Base-by-base conservation (phyloP, 2,113 vertebrate species). In the Neodon shergylaensis region DNA sequence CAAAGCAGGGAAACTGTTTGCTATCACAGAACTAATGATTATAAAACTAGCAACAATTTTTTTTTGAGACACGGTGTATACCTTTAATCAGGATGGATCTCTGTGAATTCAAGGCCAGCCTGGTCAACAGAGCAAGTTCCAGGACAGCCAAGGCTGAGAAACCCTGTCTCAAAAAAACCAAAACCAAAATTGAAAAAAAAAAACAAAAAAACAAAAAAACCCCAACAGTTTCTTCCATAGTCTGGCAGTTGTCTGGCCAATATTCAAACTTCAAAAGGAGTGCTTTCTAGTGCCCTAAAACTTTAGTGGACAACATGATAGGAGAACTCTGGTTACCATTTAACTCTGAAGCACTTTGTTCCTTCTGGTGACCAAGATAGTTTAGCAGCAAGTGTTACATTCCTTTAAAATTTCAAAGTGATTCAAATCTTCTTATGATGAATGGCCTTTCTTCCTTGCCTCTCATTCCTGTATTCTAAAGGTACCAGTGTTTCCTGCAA, bases 401-500 rank as follows among this genome's bases (percentile, higher is more conserved):
- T 94, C 76, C 0, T 16, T 79, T 88, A 97, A 92, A 95, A 92
- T 84, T n/a, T 74, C 87, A 88, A 78, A 44, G 94, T 86, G 10
- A 65, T 97, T 94, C 78, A 0, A 5, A 65, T 96, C 96, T 95
- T 92, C 97, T 76, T 70, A 94, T 84, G 94, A 24, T 88, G 73
- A 97, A 95, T 76, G 76, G 0, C 79, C 16, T 74, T 87, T 96
- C 85, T 0, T 97, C 87, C 94, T 96, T 96, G 47, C 58, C 12
- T 96, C 94, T 97, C 88, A 98, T 97, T 94, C 87, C 95, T 84
- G 83, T 54, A 88, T 96, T 95, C 94, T 94, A 65, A 98, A 94
- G 97, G 90, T n/a, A 94, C 91, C 73, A 96, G 95, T 96, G 97
- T 96, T 94, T 93, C 92, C 98, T 98, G 94, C 14, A 90, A 97